phyloP scores from a whole-genome alignment of 2,113 vertebrate species.

The Polyodon spathula region DNA sequence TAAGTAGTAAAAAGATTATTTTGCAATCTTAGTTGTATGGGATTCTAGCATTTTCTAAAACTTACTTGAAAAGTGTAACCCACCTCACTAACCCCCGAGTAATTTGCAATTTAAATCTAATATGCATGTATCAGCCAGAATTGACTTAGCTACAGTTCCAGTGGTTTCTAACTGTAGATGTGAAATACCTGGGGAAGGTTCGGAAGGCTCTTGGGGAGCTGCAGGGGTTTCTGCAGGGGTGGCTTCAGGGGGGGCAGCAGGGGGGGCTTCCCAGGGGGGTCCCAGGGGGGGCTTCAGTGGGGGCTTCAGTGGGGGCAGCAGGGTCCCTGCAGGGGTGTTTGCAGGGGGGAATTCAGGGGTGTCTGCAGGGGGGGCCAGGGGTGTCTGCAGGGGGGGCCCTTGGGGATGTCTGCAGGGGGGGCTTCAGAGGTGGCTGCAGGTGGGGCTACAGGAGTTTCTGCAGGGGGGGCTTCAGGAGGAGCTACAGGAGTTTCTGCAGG shows the following conservation, averaged over 20 bases:
- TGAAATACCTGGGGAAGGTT: neutral
- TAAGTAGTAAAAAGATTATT: no score
- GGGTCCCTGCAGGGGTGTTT: no score
- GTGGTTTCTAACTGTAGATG: neutral
- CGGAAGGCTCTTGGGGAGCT: conserved; percentile 11
- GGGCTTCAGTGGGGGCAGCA: conserved; percentile 1
- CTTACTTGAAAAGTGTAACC: no score
- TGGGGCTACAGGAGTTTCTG: neutral
- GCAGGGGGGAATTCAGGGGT: neutral
- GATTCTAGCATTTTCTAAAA: no score
- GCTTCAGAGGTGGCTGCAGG: neutral
- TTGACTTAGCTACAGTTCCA: neutral
- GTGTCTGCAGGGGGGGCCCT: no score
- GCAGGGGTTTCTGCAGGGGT: conserved; percentile 17
- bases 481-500: neutral
- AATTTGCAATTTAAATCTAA: conserved; percentile 16
- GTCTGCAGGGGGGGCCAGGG: no score
- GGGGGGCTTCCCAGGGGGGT: no score
- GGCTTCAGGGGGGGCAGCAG: conserved; percentile 5
- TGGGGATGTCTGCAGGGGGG: no score
- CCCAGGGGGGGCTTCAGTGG: no score
- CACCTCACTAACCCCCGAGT: no score
- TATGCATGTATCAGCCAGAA: conserved; percentile 10
- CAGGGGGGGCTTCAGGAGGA: neutral
- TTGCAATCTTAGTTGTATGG: no score